Percentiles rank a stretch among this genome's conserved stretches.
Evolutionary conservation across 2,888 invertebrate species (phyloP).

Genomic region (Matsumyia berberina): DNA sequence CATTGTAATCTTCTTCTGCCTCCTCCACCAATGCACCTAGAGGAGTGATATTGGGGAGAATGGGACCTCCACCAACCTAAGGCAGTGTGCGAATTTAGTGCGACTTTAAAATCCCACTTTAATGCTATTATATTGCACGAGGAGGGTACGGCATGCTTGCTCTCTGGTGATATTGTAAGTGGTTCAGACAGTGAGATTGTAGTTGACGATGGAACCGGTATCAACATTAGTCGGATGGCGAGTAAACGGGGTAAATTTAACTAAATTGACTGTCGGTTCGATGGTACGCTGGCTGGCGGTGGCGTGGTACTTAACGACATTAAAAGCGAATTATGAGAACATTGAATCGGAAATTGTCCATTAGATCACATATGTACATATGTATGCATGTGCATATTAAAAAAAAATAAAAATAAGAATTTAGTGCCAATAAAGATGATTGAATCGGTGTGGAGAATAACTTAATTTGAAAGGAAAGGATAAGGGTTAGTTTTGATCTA

Average conservation of each 20-base stretch:
- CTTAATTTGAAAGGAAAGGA: slow-evolving; percentile 8
- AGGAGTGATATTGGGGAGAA: slow-evolving; percentile 20
- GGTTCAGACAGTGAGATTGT: slow-evolving; percentile 45
- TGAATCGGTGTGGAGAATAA: slow-evolving; percentile 26
- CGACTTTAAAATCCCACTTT: slow-evolving; percentile 63
- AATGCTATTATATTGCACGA: slow-evolving; percentile 55
- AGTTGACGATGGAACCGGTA: slow-evolving; percentile 52
- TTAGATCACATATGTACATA: slow-evolving; percentile 45
- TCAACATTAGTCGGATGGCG: slow-evolving; percentile 30
- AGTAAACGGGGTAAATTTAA: slow-evolving; percentile 38
- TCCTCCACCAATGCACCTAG: slow-evolving; percentile 9
- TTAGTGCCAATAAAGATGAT: slow-evolving; percentile 48
- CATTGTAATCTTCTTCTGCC: slow-evolving; percentile 59
- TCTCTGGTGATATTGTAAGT: slow-evolving; percentile 29
- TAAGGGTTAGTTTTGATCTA: neutral
- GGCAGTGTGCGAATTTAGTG: slow-evolving; percentile 31
- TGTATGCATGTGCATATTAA: too few species aligned
- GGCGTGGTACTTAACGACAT: slow-evolving; percentile 30
- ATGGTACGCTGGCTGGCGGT: neutral
- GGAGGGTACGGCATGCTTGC: neutral
- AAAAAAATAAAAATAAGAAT: neutral
- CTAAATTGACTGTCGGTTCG: slow-evolving; percentile 14
- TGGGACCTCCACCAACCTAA: neutral
- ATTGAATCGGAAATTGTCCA: slow-evolving; percentile 68
- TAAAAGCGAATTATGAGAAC: slow-evolving; percentile 56